Percentiles rank a stretch among this genome's conserved stretches.
Conservation (phyloP, 2,113 vertebrate species). For the Astur gentilis region DNA sequence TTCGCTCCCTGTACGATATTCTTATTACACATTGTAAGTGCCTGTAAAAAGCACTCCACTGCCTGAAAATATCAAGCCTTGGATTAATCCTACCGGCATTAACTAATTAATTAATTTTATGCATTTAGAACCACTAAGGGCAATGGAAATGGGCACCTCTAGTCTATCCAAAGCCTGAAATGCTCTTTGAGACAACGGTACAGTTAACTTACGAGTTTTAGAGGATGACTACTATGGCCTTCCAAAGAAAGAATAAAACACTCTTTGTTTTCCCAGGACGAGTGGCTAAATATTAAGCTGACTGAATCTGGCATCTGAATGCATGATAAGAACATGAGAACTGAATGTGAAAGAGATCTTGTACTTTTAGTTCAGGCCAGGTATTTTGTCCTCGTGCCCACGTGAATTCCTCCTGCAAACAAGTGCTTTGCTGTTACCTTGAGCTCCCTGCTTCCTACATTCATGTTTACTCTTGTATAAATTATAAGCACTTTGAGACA, state of each 20-base stretch:
- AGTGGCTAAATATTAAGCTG: constrained; percentile 39
- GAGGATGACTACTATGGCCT: background rate
- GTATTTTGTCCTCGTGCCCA: background rate
- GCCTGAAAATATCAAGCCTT: background rate
- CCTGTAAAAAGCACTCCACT: background rate
- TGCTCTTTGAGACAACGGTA: background rate
- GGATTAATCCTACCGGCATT: background rate
- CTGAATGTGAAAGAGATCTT: background rate
- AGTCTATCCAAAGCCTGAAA: background rate
- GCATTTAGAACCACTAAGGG: background rate
- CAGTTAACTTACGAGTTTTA: background rate
- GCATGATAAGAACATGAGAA: background rate
- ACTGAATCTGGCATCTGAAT: background rate
- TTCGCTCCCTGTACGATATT: background rate
- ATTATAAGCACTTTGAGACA: background rate
- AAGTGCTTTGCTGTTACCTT: background rate
- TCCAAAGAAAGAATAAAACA: background rate
- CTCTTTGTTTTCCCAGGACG: background rate
- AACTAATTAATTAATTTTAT: background rate
- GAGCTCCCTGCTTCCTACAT: background rate
- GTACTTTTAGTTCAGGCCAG: background rate
- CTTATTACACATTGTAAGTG: background rate
- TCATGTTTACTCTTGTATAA: background rate
- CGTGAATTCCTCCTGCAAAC: background rate
- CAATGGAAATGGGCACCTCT: background rate